Percentiles rank a stretch among this genome's conserved stretches.
Evolutionary conservation across 1,140 invertebrate genomes (phyloP).

Genomic region (Cydia amplana): DNA sequence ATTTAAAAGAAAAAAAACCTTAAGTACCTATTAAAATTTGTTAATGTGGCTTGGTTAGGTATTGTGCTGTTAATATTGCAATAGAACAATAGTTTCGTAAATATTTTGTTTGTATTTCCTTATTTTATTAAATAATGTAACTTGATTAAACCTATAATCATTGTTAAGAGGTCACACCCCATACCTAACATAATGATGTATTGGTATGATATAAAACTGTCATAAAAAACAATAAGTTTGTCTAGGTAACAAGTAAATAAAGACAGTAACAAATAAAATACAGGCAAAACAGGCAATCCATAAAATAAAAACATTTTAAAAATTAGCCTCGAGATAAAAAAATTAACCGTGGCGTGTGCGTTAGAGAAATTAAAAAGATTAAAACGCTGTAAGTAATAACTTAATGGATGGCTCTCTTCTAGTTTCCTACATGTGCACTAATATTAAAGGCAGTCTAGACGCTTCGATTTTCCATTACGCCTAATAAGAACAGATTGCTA

Average conservation of each 20-base stretch:
- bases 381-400: constrained; percentile 47
- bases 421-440: neutral
- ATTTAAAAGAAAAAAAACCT: too few species aligned
- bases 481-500: constrained; percentile 21
- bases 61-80: too few species aligned
- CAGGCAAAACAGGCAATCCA: neutral
- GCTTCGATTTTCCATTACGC: constrained; percentile 26
- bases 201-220: too few species aligned
- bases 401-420: constrained; percentile 25
- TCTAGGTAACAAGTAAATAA: neutral
- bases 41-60: too few species aligned
- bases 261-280: neutral
- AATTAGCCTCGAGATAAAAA: neutral
- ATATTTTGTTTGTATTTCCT: too few species aligned
- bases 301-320: neutral
- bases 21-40: too few species aligned
- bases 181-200: too few species aligned
- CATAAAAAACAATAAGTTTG: too few species aligned
- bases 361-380: neutral
- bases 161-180: too few species aligned
- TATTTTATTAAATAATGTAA: too few species aligned
- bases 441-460: constrained; percentile 14
- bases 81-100: too few species aligned
- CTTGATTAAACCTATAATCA: too few species aligned
- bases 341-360: neutral